Conservation (phyloP, 2,113 vertebrate genomes). For the Ginglymostoma cirratum region DNA sequence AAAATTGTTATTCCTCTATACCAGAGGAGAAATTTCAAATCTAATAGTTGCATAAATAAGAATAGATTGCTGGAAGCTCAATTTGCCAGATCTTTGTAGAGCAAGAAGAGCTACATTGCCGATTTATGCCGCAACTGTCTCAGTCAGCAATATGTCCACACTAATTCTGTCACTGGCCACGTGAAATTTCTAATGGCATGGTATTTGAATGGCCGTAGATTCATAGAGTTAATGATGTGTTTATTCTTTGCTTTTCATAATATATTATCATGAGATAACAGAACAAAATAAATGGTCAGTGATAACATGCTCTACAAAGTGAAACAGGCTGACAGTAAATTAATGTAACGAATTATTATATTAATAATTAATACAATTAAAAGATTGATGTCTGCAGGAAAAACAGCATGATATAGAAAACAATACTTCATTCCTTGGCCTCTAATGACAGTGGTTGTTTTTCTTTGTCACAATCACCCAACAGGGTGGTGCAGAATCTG, state of each 20-base stretch:
- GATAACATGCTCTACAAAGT: background rate
- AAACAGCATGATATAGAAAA: background rate
- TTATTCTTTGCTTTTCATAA: background rate
- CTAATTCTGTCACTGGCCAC: background rate
- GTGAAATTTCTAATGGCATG: background rate
- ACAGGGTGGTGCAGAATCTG: no score
- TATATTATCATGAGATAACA: background rate
- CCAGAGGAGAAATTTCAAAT: background rate
- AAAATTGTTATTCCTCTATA: background rate
- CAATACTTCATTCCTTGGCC: background rate
- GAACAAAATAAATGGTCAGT: background rate
- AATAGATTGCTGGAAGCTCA: background rate
- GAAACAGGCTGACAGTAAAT: background rate
- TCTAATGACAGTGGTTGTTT: background rate
- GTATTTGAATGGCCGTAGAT: background rate
- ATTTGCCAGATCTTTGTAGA: background rate
- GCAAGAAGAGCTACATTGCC: background rate
- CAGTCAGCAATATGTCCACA: background rate
- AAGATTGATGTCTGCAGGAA: background rate
- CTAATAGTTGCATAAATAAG: background rate
- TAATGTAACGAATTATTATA: background rate
- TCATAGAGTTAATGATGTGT: background rate
- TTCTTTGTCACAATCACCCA: background rate
- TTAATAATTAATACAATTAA: background rate
- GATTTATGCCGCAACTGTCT: background rate